Evolutionary conservation across 2,888 invertebrate species (phyloP).

Genomic region (Hemistola chrysoprasaria): DNA sequence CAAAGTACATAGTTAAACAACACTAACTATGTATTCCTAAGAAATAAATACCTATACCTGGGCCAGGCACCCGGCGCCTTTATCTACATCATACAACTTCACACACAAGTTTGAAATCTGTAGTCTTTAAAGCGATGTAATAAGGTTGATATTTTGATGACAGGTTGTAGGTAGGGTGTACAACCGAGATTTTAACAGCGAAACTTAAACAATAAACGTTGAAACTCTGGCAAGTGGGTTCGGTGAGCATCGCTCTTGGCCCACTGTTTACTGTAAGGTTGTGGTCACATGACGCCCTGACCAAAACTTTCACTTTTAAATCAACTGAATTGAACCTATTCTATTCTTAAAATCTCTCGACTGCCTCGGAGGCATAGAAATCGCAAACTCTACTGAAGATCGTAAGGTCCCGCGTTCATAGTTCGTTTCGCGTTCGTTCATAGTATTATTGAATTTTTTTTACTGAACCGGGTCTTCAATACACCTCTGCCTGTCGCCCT

Average conservation of each 20-base stretch:
- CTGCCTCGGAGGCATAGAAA: too few species aligned
- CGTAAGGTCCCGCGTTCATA: too few species aligned
- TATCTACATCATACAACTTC: conserved; percentile 15
- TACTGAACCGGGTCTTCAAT: too few species aligned
- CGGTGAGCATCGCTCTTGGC: conserved; percentile 26
- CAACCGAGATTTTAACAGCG: conserved; percentile 31
- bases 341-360: too few species aligned
- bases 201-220: conserved; percentile 35
- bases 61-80: conserved; percentile 7
- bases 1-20: conserved; percentile 27
- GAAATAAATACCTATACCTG: conserved; percentile 30
- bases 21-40: conserved; percentile 30
- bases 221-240: conserved; percentile 29
- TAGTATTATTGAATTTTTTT: too few species aligned
- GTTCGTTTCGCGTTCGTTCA: too few species aligned
- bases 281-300: conserved; percentile 14
- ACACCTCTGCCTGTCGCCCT: too few species aligned
- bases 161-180: conserved; percentile 16
- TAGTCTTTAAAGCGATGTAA: conserved; percentile 4
- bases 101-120: neutral
- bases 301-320: too few species aligned
- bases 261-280: conserved; percentile 24
- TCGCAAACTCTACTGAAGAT: too few species aligned
- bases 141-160: conserved; percentile 14
- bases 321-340: too few species aligned